phyloP scores from a whole-genome alignment of 2,888 invertebrate genomes.

The Himalopsyche japonica region DNA sequence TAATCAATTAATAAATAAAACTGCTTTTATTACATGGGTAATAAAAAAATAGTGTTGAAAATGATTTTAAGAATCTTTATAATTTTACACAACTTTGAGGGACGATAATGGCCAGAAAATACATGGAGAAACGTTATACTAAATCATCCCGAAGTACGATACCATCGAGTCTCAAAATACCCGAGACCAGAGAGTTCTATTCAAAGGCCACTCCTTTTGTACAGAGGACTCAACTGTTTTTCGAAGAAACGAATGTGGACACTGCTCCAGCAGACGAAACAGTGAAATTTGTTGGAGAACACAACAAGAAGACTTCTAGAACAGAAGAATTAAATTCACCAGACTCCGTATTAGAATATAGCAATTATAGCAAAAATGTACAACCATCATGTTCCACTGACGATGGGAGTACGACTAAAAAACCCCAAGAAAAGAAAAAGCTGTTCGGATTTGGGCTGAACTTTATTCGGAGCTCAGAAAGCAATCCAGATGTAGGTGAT shows the following conservation, averaged over 20 bases:
- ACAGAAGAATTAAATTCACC: slow-evolving; percentile 27
- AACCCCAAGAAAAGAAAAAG: slow-evolving; percentile 30
- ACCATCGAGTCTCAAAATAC: slow-evolving; percentile 56
- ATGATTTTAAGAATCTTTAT: background rate
- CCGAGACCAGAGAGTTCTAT: slow-evolving; percentile 57
- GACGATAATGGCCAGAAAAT: slow-evolving; percentile 58
- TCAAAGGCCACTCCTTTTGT: slow-evolving; percentile 60
- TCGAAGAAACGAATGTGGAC: slow-evolving; percentile 39
- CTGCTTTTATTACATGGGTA: too few species aligned
- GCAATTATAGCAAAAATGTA: background rate
- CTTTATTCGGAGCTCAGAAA: slow-evolving; percentile 28
- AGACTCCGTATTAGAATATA: slow-evolving; percentile 32
- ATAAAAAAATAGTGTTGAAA: background rate
- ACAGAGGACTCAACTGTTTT: slow-evolving; percentile 56
- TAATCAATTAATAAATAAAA: too few species aligned
- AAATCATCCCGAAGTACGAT: slow-evolving; percentile 56
- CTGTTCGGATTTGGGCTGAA: slow-evolving; percentile 22
- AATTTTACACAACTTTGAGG: background rate
- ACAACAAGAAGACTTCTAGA: background rate
- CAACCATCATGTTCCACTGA: background rate
- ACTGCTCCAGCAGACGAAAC: slow-evolving; percentile 5
- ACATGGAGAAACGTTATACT: slow-evolving; percentile 59
- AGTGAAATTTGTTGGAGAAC: background rate
- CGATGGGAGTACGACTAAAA: background rate
- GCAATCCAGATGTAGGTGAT: background rate